Evolutionary conservation across 2,888 invertebrate species (phyloP).

Genomic region (Arctia plantaginis): DNA sequence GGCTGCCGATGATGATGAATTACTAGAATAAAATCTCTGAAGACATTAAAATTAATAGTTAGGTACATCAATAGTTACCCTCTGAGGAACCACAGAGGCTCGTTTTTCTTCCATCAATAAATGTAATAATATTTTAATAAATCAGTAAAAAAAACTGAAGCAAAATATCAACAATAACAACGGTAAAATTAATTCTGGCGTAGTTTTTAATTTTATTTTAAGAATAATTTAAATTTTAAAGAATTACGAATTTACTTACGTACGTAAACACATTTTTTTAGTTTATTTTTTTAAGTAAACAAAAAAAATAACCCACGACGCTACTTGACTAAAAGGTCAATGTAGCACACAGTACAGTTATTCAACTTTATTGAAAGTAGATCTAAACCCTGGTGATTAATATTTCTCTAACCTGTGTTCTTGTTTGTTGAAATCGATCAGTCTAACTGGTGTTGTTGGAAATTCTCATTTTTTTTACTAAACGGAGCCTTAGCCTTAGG

Average conservation of each 20-base stretch:
- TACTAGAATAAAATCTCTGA: too few relatives aligned
- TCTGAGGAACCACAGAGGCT: too few relatives aligned
- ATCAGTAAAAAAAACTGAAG: too few relatives aligned
- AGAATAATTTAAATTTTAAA: not conserved
- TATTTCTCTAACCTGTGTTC: constrained; percentile 39
- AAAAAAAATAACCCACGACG: constrained; percentile 15
- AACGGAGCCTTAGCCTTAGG: not conserved
- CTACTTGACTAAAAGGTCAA: not conserved
- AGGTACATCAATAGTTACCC: too few relatives aligned
- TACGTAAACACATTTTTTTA: too few relatives aligned
- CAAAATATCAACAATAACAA: not conserved
- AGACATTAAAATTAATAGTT: not conserved
- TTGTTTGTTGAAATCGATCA: constrained; percentile 40
- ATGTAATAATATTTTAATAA: too few relatives aligned
- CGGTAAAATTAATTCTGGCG: too few relatives aligned
- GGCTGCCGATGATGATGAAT: too few relatives aligned
- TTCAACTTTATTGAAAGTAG: constrained; percentile 66
- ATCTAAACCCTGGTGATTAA: constrained; percentile 57
- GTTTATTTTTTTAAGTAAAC: not conserved
- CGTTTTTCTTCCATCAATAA: too few relatives aligned
- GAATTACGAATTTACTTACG: not conserved
- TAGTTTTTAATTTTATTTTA: too few relatives aligned
- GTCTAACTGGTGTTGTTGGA: not conserved
- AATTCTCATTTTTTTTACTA: not conserved
- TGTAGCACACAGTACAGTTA: constrained; percentile 55